phyloP scores from a whole-genome alignment of 2,888 invertebrate genomes.

The Theretra japonica region DNA sequence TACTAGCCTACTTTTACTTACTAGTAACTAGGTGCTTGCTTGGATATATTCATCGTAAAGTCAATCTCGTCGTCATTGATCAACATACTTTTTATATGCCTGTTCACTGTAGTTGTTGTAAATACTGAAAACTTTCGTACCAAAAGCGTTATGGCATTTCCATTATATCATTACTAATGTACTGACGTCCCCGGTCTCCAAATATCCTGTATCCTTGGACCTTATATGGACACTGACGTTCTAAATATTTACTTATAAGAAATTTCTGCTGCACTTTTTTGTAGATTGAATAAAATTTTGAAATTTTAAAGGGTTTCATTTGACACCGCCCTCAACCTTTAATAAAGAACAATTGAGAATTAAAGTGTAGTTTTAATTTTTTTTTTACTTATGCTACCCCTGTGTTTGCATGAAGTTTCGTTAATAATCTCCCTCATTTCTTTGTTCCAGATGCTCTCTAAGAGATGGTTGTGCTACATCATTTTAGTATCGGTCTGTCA shows the following conservation, averaged over 20 bases:
- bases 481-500: constrained; percentile 57
- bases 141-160: not conserved
- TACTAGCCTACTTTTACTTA: no score
- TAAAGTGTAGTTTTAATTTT: constrained; percentile 80
- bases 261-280: constrained; percentile 39
- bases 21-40: no score
- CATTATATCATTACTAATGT: constrained; percentile 34
- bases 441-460: constrained; percentile 79
- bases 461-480: constrained; percentile 63
- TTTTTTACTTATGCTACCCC: constrained; percentile 54
- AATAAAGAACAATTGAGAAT: constrained; percentile 79
- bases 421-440: constrained; percentile 60
- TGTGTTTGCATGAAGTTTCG: constrained; percentile 35
- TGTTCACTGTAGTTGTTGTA: not conserved
- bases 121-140: not conserved
- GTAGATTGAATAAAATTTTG: constrained; percentile 72
- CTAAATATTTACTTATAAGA: constrained; percentile 20
- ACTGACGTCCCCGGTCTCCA: constrained; percentile 38
- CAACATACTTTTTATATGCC: not conserved
- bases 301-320: constrained; percentile 80
- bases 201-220: constrained; percentile 30
- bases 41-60: not conserved
- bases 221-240: constrained; percentile 19
- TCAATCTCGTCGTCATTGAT: not conserved
- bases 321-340: constrained; percentile 71